phyloP scores from a whole-genome alignment of 2,797 vertebrate species.

The Crax fasciolata region DNA sequence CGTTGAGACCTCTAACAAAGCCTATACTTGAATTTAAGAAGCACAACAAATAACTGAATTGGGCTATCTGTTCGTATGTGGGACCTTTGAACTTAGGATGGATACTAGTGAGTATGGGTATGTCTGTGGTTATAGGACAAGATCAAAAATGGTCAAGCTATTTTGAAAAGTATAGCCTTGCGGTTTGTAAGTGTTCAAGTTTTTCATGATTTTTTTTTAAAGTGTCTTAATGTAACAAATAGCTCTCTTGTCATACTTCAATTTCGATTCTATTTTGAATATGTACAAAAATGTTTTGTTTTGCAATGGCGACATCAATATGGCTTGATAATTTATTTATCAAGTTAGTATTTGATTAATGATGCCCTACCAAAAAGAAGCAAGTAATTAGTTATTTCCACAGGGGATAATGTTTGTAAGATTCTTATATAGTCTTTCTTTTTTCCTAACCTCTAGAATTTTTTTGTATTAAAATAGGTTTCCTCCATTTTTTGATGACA shows the following conservation, averaged over 20 bases:
- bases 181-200: not conserved
- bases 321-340: not conserved
- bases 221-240: not conserved
- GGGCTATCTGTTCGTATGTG: not conserved
- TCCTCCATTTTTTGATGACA: conserved; percentile 97
- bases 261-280: not conserved
- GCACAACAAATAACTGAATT: not conserved
- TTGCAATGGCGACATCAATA: not conserved
- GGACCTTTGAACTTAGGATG: not conserved
- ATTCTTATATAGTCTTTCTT: not conserved
- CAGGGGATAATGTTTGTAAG: not conserved
- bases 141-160: not conserved
- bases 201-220: not conserved
- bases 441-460: conserved; percentile 10
- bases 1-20: not conserved
- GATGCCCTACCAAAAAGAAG: not conserved
- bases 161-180: not conserved
- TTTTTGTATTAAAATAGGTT: conserved; percentile 83
- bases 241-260: not conserved
- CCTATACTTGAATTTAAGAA: not conserved
- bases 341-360: not conserved
- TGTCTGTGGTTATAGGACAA: not conserved
- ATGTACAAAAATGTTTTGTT: not conserved
- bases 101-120: not conserved
- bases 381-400: not conserved